These are phyloP conservation scores for Pica pica DNA, from an alignment of 2,113 vertebrate genomes.

Conservation along the genomic window DNA sequence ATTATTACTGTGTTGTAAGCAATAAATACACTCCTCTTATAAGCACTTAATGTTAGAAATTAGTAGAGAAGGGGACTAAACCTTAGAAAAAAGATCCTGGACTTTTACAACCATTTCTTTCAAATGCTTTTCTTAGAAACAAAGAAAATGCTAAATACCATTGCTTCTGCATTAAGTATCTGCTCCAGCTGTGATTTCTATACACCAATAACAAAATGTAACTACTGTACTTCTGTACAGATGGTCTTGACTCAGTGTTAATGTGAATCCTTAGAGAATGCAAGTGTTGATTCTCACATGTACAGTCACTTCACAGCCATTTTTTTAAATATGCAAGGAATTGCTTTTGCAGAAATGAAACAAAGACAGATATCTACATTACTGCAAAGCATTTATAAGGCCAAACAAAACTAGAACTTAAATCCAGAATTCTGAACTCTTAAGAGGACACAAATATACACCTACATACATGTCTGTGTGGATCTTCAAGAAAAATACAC, in stretches of 20 bases:
- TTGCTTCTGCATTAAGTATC: background rate
- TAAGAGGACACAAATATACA: background rate
- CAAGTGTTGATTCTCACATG: background rate
- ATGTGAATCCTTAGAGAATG: background rate
- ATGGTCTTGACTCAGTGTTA: background rate
- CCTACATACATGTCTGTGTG: background rate
- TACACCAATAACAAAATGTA: background rate
- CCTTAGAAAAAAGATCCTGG: background rate
- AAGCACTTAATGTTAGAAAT: background rate
- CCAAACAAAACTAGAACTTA: background rate
- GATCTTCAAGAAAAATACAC: background rate
- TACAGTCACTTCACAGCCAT: background rate
- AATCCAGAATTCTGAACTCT: background rate
- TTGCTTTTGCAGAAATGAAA: background rate
- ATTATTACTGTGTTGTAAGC: background rate
- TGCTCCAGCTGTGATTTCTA: slow-evolving; percentile 19
- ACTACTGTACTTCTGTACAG: slow-evolving; percentile 5
- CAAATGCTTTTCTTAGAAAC: background rate
- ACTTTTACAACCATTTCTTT: background rate
- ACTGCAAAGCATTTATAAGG: background rate
- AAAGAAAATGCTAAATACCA: background rate
- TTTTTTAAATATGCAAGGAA: background rate
- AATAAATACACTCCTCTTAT: background rate
- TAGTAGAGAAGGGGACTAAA: background rate
- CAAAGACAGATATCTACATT: background rate